A percentile compares a stretch with the other conserved stretches of the same genome.
Conservation (phyloP, 2,888 invertebrate genomes). For the Pachydiplax longipennis region DNA sequence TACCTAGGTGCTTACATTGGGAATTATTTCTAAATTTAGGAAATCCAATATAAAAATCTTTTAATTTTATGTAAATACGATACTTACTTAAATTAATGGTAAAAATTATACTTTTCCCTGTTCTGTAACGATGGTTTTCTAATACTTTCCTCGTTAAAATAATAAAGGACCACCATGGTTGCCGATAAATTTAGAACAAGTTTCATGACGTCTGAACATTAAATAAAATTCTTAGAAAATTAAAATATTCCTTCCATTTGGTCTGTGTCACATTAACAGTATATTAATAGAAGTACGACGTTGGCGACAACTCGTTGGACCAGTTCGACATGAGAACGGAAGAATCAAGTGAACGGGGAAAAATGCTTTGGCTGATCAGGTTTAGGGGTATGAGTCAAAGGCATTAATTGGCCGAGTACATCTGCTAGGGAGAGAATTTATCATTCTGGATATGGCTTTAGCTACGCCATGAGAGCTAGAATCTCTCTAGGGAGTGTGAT, state of each 20-base stretch:
- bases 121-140: too few species aligned
- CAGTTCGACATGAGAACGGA: neutral
- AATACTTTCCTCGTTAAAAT: too few species aligned
- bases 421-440: neutral
- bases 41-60: too few species aligned
- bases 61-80: too few species aligned
- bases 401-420: slow-evolving; percentile 15
- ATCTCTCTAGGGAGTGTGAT: neutral
- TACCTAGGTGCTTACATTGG: too few species aligned
- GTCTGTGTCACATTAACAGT: neutral
- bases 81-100: too few species aligned
- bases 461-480: neutral
- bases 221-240: too few species aligned
- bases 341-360: neutral
- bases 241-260: neutral
- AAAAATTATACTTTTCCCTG: too few species aligned
- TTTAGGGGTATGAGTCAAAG: neutral
- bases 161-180: too few species aligned
- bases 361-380: slow-evolving; percentile 23
- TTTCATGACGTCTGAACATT: too few species aligned
- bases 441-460: neutral
- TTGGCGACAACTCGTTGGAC: neutral
- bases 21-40: too few species aligned
- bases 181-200: too few species aligned
- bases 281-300: neutral